phyloP scores from a whole-genome alignment of 2,888 invertebrate genomes.

The Megalurothrips usitatus region DNA sequence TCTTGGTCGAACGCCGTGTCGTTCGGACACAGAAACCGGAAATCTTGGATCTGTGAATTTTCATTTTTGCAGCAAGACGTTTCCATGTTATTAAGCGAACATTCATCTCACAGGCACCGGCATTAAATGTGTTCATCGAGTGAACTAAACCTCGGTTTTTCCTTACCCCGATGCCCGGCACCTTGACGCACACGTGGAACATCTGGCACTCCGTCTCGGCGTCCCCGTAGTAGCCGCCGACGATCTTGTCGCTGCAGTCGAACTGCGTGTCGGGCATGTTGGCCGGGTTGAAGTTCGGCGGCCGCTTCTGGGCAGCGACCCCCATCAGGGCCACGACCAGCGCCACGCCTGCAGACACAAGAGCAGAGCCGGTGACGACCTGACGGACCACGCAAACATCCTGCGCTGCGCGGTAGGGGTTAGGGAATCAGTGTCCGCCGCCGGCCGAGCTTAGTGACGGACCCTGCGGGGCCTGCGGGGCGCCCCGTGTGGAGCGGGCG shows the following conservation, averaged over 20 bases:
- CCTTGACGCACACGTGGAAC: slow-evolving; percentile 83
- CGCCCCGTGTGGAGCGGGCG: too few relatives aligned
- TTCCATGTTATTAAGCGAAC: neutral
- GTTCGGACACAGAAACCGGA: slow-evolving; percentile 83
- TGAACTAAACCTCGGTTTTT: too few relatives aligned
- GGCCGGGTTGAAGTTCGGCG: slow-evolving; percentile 50
- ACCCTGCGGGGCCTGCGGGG: too few relatives aligned
- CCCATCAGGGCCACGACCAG: slow-evolving; percentile 41
- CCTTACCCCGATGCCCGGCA: slow-evolving; percentile 56
- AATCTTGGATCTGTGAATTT: slow-evolving; percentile 62
- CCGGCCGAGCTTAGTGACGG: too few relatives aligned
- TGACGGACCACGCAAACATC: too few relatives aligned
- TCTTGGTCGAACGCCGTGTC: slow-evolving; percentile 88
- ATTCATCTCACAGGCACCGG: too few relatives aligned
- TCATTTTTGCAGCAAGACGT: neutral
- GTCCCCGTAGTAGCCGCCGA: slow-evolving; percentile 85
- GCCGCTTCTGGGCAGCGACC: slow-evolving; percentile 47
- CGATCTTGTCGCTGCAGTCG: slow-evolving; percentile 76
- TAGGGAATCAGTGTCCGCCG: neutral
- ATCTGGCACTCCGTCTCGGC: slow-evolving; percentile 82
- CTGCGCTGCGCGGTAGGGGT: too few relatives aligned
- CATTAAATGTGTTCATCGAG: too few relatives aligned
- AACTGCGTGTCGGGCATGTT: slow-evolving; percentile 59
- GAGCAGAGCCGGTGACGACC: neutral
- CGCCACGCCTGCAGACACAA: neutral